These are phyloP conservation scores for Equus przewalskii DNA, from an alignment of 2,113 vertebrate species.

Conservation along the genomic window DNA sequence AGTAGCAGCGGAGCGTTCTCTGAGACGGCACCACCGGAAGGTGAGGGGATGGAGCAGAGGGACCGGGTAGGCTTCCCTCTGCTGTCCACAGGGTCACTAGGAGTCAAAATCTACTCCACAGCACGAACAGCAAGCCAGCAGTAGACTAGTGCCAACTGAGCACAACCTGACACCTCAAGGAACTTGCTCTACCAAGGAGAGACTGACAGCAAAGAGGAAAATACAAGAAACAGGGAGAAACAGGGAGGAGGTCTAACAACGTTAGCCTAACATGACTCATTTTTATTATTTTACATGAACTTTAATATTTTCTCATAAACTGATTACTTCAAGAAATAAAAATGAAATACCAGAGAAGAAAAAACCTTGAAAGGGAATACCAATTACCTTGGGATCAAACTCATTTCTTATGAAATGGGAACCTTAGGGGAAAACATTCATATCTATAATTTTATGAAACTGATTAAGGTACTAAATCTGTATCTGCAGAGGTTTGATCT, in stretches of 20 bases:
- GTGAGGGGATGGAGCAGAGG: too few species aligned
- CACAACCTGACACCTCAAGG: not conserved
- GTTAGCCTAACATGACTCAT: not conserved
- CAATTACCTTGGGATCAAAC: slow-evolving; percentile 23
- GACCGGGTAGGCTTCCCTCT: too few species aligned
- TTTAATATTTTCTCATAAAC: slow-evolving; percentile 57
- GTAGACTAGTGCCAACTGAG: slow-evolving; percentile 32
- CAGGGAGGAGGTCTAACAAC: not conserved
- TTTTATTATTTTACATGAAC: slow-evolving; percentile 58
- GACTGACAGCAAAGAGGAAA: slow-evolving; percentile 58
- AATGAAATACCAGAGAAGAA: slow-evolving; percentile 23
- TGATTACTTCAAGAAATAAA: slow-evolving; percentile 66
- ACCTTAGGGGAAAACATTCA: not conserved
- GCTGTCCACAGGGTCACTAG: too few species aligned
- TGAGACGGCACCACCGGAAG: too few species aligned
- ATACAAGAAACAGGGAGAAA: not conserved
- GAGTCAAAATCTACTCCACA: too few species aligned
- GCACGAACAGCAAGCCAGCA: too few species aligned
- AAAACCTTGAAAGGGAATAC: slow-evolving; percentile 35
- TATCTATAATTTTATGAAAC: slow-evolving; percentile 28
- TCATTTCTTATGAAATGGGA: slow-evolving; percentile 47
- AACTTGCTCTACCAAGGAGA: slow-evolving; percentile 19
- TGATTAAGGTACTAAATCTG: not conserved
- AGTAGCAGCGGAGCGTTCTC: too few species aligned
- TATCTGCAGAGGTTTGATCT: slow-evolving; percentile 31